Base-by-base conservation (phyloP, 1,140 invertebrate genomes). In the Drosophila teissieri region DNA sequence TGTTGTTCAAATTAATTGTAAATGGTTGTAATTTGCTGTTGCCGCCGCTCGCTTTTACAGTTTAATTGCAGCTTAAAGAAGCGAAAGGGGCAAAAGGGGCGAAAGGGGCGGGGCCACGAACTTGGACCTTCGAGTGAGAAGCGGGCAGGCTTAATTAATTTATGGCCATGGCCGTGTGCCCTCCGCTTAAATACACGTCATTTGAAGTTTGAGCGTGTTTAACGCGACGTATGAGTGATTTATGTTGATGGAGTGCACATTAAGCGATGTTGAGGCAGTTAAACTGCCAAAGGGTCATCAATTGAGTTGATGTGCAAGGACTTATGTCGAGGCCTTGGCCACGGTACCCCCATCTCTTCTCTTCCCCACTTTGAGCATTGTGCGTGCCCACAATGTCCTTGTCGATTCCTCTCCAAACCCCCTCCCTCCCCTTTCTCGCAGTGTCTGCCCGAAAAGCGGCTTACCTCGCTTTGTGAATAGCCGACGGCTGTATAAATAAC, bases 1-100 rank as follows among this genome's bases (percentile, higher is more conserved):
- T 88, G 79, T 88, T 86, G 83, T 79, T 88, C 74, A 86, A 86
- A 86, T 86, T 86, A 86, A 86, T 86, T 86, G 83, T 86, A 86
- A 86, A 86, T 86, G 83, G 83, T 83, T 88, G 83, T 86, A 86
- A 86, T 86, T 86, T 86, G 83, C 79, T 76, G 74, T 77, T 77
- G 73, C 63, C 42, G 55, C 15, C 44, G 22, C 55, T 68, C 68
- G 83, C 82, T 81, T 88, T 86, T 83, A 83, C 84, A 88, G 83
- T 88, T 88, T 88, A 88, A 88, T 88, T 88, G 83, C 79, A 80
- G 83, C 83, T 83, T 78, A 75, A 61, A 31, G 31, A 31, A 31
- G 31, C 8, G 52, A 52, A 57, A n/a, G n/a, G 67, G 6, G 27
- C 17, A 15, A 34, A 62, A 51, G n/a, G n/a, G 40, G 34, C 39